A percentile compares a stretch with the other conserved stretches of the same genome.
These are phyloP conservation scores for Ennomos fuscantarius DNA, from an alignment of 2,888 invertebrate species.

Conservation along the genomic window DNA sequence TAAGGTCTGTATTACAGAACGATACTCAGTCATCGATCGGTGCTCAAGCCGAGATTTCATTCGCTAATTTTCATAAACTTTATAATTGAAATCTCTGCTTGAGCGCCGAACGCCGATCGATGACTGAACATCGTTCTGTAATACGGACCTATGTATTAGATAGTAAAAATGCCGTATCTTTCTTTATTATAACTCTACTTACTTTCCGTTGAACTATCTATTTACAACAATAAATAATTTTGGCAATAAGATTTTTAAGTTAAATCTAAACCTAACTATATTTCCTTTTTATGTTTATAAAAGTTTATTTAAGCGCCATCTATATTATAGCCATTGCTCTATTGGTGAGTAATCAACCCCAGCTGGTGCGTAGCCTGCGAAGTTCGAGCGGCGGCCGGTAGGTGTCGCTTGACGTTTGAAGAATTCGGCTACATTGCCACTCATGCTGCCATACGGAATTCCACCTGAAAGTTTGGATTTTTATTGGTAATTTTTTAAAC, in stretches of 20 bases:
- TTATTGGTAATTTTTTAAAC: too few relatives aligned
- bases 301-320: slow-evolving; percentile 50
- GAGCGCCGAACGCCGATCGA: too few relatives aligned
- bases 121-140: too few relatives aligned
- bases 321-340: slow-evolving; percentile 64
- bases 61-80: too few relatives aligned
- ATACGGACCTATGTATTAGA: too few relatives aligned
- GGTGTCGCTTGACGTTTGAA: slow-evolving; percentile 62
- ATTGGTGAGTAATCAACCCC: slow-evolving; percentile 62
- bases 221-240: slow-evolving; percentile 27
- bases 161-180: background rate
- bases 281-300: too few relatives aligned
- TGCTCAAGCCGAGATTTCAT: too few relatives aligned
- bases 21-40: too few relatives aligned
- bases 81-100: too few relatives aligned
- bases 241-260: slow-evolving; percentile 8
- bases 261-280: background rate
- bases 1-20: too few relatives aligned
- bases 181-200: background rate
- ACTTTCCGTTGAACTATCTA: slow-evolving; percentile 11
- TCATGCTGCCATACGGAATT: slow-evolving; percentile 87
- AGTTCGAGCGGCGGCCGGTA: slow-evolving; percentile 50
- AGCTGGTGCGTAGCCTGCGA: slow-evolving; percentile 36
- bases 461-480: slow-evolving; percentile 74
- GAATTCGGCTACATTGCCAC: slow-evolving; percentile 84